These are phyloP conservation scores for Ceyx erithaca DNA, from an alignment of 2,797 vertebrate genomes.

Conservation along the genomic window DNA sequence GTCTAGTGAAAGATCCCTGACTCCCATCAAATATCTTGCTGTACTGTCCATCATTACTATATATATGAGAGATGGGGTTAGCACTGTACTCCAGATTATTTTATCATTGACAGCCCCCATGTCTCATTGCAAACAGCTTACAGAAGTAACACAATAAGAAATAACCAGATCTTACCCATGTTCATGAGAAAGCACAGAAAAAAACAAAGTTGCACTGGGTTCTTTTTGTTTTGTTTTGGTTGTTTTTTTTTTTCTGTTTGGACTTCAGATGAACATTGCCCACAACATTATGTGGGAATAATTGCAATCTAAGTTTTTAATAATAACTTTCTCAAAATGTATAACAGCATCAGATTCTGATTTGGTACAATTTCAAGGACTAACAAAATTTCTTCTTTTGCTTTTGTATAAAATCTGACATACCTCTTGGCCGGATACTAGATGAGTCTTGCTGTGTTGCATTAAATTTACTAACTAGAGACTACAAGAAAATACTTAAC, in stretches of 20 bases:
- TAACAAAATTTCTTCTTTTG: not conserved
- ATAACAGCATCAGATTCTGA: not conserved
- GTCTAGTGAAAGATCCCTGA: not conserved
- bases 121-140: not conserved
- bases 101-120: not conserved
- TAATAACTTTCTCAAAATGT: not conserved
- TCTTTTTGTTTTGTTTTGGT: too few relatives aligned
- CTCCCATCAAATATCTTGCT: not conserved
- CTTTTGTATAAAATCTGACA: not conserved
- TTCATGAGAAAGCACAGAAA: not conserved
- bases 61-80: not conserved
- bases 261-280: not conserved
- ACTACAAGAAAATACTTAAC: not conserved
- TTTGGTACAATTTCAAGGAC: not conserved
- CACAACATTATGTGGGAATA: not conserved
- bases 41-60: not conserved
- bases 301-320: not conserved
- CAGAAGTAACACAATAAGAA: not conserved
- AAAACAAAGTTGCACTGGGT: not conserved
- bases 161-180: not conserved
- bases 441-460: accelerated
- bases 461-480: not conserved
- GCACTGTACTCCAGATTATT: not conserved
- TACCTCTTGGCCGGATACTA: not conserved
- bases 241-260: not conserved